Base-by-base conservation (phyloP, 2,797 vertebrate genomes). In the Tokudaia tokunoshimensis region DNA sequence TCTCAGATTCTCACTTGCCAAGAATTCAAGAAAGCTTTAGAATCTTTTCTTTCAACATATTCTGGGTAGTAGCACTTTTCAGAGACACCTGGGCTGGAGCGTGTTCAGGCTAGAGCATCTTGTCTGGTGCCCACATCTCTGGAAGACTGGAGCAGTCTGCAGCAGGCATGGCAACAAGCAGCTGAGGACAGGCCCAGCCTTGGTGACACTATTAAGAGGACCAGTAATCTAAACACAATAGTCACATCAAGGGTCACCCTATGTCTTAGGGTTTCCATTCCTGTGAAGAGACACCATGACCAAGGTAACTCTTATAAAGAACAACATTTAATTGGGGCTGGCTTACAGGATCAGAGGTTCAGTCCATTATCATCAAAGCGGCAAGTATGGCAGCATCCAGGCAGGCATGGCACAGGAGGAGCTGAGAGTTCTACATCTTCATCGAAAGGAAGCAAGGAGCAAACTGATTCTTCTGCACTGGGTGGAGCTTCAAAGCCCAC, bases 161-260 rank as follows among this genome's bases (percentile, higher is more conserved):
- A 47, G 0, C 2, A 0, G 4, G 41, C 12, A 44, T 14, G 0
- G 0, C 0, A 63, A 19, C 3, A 4, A 12, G 14, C 52, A 74
- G 8, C 0, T 11, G 37, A n/a, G 20, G 29, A 19, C 10, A 29
- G 17, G 3, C 20, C 29, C 24, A 12, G 0, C 3, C 6, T 6
- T 19, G 19, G 9, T 0, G 2, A 57, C 19, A 8, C 7, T 50
- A 8, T n/a, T 41, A 4, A n/a, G 12, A 75, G 17, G 44, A 94
- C 24, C 24, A 65, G 14, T 24, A 26, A 31, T 2, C 55, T 61
- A n/a, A 34, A 37, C 7, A 0, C 34, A 26, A 50, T 65, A 50
- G 1, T 65, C 2, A 2, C 2, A 13, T 63, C 79, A 47, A 89
- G 19, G 0, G n/a, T 61, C 84, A 1, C 17, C 34, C 15, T 72